Evolutionary conservation across 1,140 invertebrate species (phyloP), one percentile per base, ranked within the genome.

Genomic region (Ladona fulva): DNA sequence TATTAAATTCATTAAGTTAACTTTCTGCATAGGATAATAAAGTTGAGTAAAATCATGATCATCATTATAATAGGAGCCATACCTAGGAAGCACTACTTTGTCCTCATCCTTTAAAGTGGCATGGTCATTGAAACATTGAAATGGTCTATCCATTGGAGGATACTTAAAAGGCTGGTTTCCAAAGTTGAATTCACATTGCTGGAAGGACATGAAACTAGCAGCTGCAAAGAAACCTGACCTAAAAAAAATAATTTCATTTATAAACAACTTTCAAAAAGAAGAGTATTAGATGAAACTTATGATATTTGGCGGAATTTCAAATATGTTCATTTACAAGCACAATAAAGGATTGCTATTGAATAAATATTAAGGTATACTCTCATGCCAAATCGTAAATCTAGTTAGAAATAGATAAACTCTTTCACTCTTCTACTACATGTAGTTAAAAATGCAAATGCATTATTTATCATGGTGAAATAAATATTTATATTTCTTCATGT

Each of bases 161-260:
- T 88, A 93, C 80, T 88, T 88, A 85, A 97, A 97, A 3, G 93
- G 90, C 80, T 90, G 88, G 76, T 89, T 87, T 76, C 96, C 96
- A 86, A 98, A 98, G 87, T 98, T 98, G 85, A 97, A 97, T 74
- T 91, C 88, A 87, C 95, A 96, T 82, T 97, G 95, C 83, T 98
- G 95, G 86, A 96, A 97, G 77, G 95, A 95, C 95, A 97, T 97
- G 83, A 97, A 97, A 86, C 94, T 97, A 0, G 95, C 95, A 19
- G 95, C 95, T 74, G 96, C 95, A 86, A 96, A 97, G 86, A 96
- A 97, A 77, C 94, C 95, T 81, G 89, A 87, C 80, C 94, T 95
- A 82, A 73, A 87, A 87, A 80, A 74, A 77, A 78, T 81, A 80
- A 82, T 66, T 66, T 37, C 1, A 37, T 37, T 37, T 1, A 37